These are phyloP conservation scores for Auanema freiburgensis DNA, from an alignment of 2,888 invertebrate genomes.

Conservation along the genomic window DNA sequence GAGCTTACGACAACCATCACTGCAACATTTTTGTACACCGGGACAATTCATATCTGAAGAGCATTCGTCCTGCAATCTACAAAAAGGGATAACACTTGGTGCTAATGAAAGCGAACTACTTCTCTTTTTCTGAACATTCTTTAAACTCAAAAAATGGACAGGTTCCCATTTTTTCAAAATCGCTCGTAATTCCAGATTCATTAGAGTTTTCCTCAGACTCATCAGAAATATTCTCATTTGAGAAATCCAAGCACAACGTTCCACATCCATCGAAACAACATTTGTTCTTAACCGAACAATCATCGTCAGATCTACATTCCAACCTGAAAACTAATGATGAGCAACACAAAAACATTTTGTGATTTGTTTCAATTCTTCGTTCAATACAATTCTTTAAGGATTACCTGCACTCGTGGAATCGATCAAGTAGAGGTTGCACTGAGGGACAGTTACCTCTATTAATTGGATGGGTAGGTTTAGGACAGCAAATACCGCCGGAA, in stretches of 20 bases:
- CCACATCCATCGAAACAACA: slow-evolving; percentile 63
- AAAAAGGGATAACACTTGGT: not conserved
- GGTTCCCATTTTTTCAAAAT: slow-evolving; percentile 17
- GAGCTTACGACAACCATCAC: slow-evolving; percentile 52
- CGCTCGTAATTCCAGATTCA: not conserved
- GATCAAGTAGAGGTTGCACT: slow-evolving; percentile 28
- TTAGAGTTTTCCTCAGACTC: not conserved
- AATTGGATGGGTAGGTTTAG: slow-evolving; percentile 26
- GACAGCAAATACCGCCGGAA: slow-evolving; percentile 56
- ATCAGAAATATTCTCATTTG: not conserved
- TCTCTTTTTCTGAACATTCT: slow-evolving; percentile 18
- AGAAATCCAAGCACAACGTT: slow-evolving; percentile 1
- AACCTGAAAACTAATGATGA: slow-evolving; percentile 17
- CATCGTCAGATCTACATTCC: slow-evolving; percentile 42
- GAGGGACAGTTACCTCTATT: slow-evolving; percentile 42
- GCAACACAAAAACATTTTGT: too few species aligned
- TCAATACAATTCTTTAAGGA: not conserved
- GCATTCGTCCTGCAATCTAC: slow-evolving; percentile 33
- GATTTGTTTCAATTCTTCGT: too few species aligned
- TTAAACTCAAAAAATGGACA: slow-evolving; percentile 16
- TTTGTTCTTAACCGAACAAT: slow-evolving; percentile 44
- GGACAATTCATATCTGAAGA: slow-evolving; percentile 53
- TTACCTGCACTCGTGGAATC: slow-evolving; percentile 8
- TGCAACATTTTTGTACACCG: slow-evolving; percentile 58
- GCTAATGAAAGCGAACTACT: not conserved